Evolutionary conservation across 2,113 vertebrate genomes (phyloP).

Genomic region (Oxyruncus cristatus): DNA sequence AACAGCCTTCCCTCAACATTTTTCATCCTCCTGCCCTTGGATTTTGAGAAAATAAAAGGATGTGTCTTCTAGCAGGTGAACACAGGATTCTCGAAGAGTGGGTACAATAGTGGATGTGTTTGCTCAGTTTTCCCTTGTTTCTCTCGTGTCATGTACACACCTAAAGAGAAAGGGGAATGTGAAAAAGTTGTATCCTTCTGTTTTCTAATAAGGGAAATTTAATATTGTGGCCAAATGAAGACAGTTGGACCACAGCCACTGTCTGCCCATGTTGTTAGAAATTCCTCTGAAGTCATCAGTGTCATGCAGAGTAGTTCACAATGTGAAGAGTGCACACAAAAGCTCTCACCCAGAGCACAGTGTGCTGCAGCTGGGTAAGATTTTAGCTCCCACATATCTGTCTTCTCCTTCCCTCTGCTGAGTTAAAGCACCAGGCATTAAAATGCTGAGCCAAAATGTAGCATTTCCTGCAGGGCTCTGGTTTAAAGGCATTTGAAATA

Average conservation of each 20-base stretch:
- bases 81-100: neutral
- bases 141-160: neutral
- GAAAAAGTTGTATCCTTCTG: neutral
- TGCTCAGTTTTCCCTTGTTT: neutral
- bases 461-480: neutral
- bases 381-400: neutral
- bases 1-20: neutral
- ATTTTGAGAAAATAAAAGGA: neutral
- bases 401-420: neutral
- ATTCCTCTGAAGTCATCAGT: neutral
- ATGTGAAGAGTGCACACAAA: neutral
- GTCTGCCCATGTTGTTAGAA: neutral
- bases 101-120: neutral
- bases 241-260: neutral
- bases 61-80: neutral
- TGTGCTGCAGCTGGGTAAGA: neutral
- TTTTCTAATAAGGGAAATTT: neutral
- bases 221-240: neutral
- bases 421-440: neutral
- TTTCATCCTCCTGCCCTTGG: neutral
- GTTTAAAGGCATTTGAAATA: neutral
- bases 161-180: neutral
- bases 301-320: neutral
- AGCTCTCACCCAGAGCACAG: neutral
- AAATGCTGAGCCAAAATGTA: neutral